A percentile compares a stretch with the other conserved stretches of the same genome.
phyloP scores from a whole-genome alignment of 2,113 vertebrate species.

The Haemorhous mexicanus region DNA sequence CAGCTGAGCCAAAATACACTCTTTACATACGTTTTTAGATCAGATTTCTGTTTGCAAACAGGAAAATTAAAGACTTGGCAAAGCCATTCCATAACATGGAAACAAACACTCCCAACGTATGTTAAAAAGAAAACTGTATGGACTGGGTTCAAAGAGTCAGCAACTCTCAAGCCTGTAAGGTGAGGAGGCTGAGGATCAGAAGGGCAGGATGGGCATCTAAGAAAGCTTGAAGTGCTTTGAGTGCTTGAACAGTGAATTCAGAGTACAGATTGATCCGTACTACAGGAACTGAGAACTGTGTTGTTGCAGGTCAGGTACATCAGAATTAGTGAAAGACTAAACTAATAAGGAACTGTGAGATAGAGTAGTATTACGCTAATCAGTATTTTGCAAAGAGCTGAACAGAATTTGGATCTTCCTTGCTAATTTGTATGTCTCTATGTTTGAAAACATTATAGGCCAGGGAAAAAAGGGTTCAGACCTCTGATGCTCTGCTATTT shows the following conservation, averaged over 20 bases:
- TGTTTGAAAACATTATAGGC: background rate
- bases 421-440: background rate
- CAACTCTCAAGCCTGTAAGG: background rate
- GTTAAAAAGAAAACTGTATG: background rate
- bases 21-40: background rate
- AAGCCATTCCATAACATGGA: background rate
- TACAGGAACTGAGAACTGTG: background rate
- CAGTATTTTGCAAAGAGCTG: fast-evolving
- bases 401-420: background rate
- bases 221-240: background rate
- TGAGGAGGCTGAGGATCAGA: background rate
- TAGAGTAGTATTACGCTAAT: background rate
- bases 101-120: background rate
- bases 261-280: background rate
- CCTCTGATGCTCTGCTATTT: fast-evolving
- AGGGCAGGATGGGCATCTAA: background rate
- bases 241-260: background rate
- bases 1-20: background rate
- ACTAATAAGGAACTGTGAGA: background rate
- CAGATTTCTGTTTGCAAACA: background rate
- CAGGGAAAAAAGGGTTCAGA: background rate
- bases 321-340: background rate
- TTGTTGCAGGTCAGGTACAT: background rate
- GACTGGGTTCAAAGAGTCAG: background rate
- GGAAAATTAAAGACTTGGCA: background rate